These are phyloP conservation scores for Pyralis farinalis DNA, from an alignment of 2,888 invertebrate genomes.

Conservation along the genomic window DNA sequence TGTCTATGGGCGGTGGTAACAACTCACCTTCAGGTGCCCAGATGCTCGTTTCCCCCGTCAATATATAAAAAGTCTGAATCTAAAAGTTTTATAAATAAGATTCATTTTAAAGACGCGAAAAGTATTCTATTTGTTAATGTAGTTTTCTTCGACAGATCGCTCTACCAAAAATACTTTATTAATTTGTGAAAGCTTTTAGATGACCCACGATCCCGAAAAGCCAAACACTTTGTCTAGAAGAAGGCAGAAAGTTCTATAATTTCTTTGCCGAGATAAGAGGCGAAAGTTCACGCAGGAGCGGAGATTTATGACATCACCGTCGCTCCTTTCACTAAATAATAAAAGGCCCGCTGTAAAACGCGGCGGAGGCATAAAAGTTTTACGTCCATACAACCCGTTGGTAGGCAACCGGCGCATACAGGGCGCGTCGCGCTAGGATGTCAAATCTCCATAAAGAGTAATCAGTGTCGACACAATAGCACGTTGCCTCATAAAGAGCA, in stretches of 20 bases:
- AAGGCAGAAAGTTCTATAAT: conserved; percentile 79
- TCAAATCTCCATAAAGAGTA: conserved; percentile 74
- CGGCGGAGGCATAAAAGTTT: conserved; percentile 76
- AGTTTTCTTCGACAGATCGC: conserved; percentile 34
- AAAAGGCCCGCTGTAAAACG: conserved; percentile 78
- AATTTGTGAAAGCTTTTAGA: conserved; percentile 68
- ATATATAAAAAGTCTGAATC: conserved; percentile 1
- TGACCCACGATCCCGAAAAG: conserved; percentile 70
- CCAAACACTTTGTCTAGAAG: conserved; percentile 78
- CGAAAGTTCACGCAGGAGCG: conserved; percentile 79
- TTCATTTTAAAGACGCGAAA: not conserved
- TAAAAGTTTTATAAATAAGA: not conserved
- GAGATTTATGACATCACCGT: conserved; percentile 80
- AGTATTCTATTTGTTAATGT: conserved; percentile 6
- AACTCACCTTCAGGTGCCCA: no score
- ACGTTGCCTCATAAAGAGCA: conserved; percentile 58
- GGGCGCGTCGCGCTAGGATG: conserved; percentile 57
- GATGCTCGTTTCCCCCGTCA: no score
- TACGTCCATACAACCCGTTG: conserved; percentile 78
- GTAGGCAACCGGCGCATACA: conserved; percentile 60
- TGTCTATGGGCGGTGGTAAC: no score
- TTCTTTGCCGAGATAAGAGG: conserved; percentile 79
- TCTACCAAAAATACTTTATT: conserved; percentile 48
- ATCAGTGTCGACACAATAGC: conserved; percentile 71
- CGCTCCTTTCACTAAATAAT: conserved; percentile 81